phyloP scores from a whole-genome alignment of 2,113 vertebrate species.

The Scomber colias region DNA sequence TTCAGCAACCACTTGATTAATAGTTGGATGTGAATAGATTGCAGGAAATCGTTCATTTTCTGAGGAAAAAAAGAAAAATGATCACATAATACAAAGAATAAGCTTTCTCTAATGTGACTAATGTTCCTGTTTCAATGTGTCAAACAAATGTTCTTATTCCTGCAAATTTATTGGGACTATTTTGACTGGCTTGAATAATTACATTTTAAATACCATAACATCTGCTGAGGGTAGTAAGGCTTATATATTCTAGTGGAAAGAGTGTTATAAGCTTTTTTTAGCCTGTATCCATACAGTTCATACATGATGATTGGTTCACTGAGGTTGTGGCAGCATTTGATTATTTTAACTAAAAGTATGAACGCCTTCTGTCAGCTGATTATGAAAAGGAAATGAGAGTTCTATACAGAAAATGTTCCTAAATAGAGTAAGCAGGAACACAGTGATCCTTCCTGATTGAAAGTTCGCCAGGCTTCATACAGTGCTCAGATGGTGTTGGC shows the following conservation, averaged over 20 bases:
- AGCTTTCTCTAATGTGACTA: conserved; percentile 54
- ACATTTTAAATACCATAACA: conserved; percentile 45
- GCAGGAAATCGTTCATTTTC: conserved; percentile 83
- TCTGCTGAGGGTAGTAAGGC: conserved; percentile 34
- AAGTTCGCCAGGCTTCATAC: no score
- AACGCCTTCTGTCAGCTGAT: no score
- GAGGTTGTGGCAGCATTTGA: no score
- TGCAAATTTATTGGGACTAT: conserved; percentile 38
- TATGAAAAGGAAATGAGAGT: no score
- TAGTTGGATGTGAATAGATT: conserved; percentile 89
- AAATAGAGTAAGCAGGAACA: no score
- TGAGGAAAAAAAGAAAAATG: conserved; percentile 35
- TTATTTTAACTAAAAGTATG: no score
- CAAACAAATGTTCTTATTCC: conserved; percentile 60
- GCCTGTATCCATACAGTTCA: no score
- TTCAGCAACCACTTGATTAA: conserved; percentile 91
- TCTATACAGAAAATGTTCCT: no score
- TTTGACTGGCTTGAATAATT: conserved; percentile 59
- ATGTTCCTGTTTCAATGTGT: conserved; percentile 54
- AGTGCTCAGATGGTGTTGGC: conserved; percentile 25
- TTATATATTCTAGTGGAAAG: conserved; percentile 25
- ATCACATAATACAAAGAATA: conserved; percentile 50
- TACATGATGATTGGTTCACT: no score
- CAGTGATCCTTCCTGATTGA: no score
- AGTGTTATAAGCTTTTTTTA: conserved; percentile 10